Evolutionary conservation across 2,797 vertebrate species (phyloP), one percentile per base, ranked within the genome.

Genomic region (Adelosebastes latens): DNA sequence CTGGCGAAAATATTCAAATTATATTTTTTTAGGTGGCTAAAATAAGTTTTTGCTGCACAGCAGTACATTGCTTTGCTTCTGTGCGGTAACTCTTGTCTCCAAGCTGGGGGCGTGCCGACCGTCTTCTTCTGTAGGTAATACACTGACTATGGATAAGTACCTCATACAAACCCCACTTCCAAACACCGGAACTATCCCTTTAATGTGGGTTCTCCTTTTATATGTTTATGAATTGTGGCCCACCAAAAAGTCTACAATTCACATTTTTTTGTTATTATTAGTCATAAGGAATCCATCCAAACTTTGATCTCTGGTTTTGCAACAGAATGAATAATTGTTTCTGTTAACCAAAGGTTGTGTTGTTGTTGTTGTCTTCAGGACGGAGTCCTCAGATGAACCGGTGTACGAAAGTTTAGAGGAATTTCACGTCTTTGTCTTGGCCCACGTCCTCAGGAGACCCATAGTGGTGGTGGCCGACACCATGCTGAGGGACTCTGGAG

Each of bases 401-500:
- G 98, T 99, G 3, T 99, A 99, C 0, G 98, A 99, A 96, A 99
- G 98, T 75, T 87, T 99, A 66, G 98, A 99, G 93, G 98, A 99
- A 88, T 98, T 99, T 73, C 98, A 99, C 0, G 98, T 99, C 16
- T 99, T 99, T 0, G 98, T 98, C 13, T 93, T 99, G 8, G 97
- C 98, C 59, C 98, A 99, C 0, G 98, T 99, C 34, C 94, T 99
- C 53, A 96, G 95, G 81, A 96, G 98, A 67, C 98, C 97, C 29
- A 97, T 99, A 0, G 98, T 99, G 18, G 98, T 99, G 53, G 98
- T 99, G 87, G 98, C 98, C 0, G 98, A 99, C 95, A 99, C 98
- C 9, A 99, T 99, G 98, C 96, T 99, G 85, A 88, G 98, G 67
- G 98, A 99, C 92, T 99, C 98, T 0, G 98, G 98, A 0, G 98